Conservation (phyloP, 2,888 invertebrate species). For the Beris morrisii region DNA sequence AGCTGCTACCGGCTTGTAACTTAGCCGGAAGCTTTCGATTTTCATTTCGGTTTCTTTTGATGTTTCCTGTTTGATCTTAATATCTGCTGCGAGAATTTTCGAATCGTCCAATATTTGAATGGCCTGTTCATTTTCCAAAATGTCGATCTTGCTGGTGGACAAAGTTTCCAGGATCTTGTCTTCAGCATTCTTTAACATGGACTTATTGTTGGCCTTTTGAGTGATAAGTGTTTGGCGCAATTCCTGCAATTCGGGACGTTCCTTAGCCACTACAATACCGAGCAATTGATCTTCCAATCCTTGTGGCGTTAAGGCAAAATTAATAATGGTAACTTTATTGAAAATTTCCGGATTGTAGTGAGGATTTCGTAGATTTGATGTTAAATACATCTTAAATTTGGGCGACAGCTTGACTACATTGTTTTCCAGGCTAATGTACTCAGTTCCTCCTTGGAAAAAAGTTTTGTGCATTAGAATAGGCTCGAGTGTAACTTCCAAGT, state of each 20-base stretch:
- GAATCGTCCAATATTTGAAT: constrained; percentile 86
- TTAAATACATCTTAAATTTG: constrained; percentile 82
- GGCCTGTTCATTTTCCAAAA: constrained; percentile 87
- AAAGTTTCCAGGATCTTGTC: constrained; percentile 85
- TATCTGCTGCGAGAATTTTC: constrained; percentile 78
- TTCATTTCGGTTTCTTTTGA: constrained; percentile 80
- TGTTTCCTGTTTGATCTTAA: constrained; percentile 79
- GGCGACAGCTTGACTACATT: constrained; percentile 76
- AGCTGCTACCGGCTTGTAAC: constrained; percentile 83
- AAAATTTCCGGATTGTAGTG: constrained; percentile 86
- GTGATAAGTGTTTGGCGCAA: constrained; percentile 77
- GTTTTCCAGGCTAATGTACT: constrained; percentile 83
- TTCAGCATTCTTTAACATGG: constrained; percentile 81
- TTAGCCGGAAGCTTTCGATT: constrained; percentile 78
- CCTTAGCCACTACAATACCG: constrained; percentile 85
- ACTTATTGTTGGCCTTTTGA: constrained; percentile 77
- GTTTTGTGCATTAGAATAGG: constrained; percentile 77
- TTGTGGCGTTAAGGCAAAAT: constrained; percentile 76
- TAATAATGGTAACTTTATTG: constrained; percentile 82
- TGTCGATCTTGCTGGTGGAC: constrained; percentile 80
- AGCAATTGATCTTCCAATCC: constrained; percentile 85
- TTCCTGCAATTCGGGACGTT: constrained; percentile 86
- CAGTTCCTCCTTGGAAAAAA: constrained; percentile 74
- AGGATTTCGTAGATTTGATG: constrained; percentile 86
- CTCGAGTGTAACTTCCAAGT: constrained; percentile 83